phyloP scores from a whole-genome alignment of 1,140 invertebrate species.

The Carposina sasakii region DNA sequence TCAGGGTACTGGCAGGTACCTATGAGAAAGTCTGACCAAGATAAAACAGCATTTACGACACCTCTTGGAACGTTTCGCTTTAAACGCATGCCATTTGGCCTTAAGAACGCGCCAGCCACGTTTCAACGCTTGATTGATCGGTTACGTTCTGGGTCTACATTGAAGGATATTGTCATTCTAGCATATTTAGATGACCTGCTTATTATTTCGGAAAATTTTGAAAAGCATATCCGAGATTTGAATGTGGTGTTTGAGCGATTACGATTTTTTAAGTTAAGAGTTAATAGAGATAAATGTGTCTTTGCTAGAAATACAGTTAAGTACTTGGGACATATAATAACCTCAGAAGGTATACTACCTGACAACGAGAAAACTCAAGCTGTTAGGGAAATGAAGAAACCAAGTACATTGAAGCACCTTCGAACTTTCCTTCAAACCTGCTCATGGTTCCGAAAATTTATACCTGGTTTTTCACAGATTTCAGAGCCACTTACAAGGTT shows the following conservation, averaged over 20 bases:
- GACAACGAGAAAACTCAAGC: slow-evolving; percentile 39
- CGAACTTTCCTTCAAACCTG: slow-evolving; percentile 36
- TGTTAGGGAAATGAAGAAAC: slow-evolving; percentile 29
- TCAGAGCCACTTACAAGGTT: slow-evolving; percentile 49
- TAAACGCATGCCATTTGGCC: slow-evolving; percentile 49
- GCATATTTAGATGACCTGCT: slow-evolving; percentile 61
- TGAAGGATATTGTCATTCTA: slow-evolving; percentile 28
- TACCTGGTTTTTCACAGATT: slow-evolving; percentile 45
- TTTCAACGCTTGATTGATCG: slow-evolving; percentile 58
- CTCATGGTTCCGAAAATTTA: slow-evolving; percentile 59
- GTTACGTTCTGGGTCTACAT: slow-evolving; percentile 19
- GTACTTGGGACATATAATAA: slow-evolving; percentile 51
- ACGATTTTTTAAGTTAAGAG: slow-evolving; percentile 7
- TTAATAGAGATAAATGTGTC: slow-evolving; percentile 41
- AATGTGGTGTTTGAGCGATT: slow-evolving; percentile 24
- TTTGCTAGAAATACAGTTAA: slow-evolving; percentile 33
- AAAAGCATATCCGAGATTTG: slow-evolving; percentile 38
- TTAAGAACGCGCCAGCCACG: slow-evolving; percentile 45
- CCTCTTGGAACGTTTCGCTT: slow-evolving; percentile 43
- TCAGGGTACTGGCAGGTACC: slow-evolving; percentile 52
- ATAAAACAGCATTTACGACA: slow-evolving; percentile 67
- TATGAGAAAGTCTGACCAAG: slow-evolving; percentile 19
- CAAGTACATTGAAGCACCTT: slow-evolving; percentile 35
- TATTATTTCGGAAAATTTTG: slow-evolving; percentile 36
- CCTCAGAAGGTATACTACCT: slow-evolving; percentile 33